These are phyloP conservation scores for Eutolmus rufibarbis DNA, from an alignment of 2,888 invertebrate species.

Conservation along the genomic window DNA sequence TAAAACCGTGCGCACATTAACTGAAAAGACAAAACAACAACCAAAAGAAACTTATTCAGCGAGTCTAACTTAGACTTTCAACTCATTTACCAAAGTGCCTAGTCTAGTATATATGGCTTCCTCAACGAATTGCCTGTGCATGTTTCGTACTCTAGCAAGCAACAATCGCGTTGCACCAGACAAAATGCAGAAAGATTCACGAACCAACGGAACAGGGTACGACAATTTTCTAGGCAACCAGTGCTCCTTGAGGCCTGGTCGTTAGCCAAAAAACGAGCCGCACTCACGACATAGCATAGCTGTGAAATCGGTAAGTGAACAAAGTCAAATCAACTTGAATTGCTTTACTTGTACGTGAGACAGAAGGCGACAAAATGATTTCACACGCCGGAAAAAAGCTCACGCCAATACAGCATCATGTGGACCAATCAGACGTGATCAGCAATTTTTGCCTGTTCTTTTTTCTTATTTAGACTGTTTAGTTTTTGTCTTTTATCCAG, in stretches of 20 bases:
- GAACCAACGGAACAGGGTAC: not conserved
- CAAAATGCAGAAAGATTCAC: not conserved
- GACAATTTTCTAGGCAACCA: not conserved
- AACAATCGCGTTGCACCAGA: not conserved
- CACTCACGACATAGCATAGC: not conserved
- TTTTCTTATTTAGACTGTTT: not conserved
- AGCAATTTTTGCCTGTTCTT: not conserved
- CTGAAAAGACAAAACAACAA: not conserved
- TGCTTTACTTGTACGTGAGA: not conserved
- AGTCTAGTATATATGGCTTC: not conserved
- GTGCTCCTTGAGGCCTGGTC: not conserved
- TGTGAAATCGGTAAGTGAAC: not conserved
- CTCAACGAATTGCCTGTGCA: not conserved
- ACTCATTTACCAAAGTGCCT: slow-evolving; percentile 1
- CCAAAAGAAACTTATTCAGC: not conserved
- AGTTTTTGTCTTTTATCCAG: not conserved
- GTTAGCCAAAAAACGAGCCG: not conserved
- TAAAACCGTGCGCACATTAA: not conserved
- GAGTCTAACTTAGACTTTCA: not conserved
- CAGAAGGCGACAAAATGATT: slow-evolving; percentile 3
- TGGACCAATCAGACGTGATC: slow-evolving; percentile 36
- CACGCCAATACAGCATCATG: slow-evolving; percentile 14
- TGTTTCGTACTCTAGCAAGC: not conserved
- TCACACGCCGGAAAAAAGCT: slow-evolving; percentile 8
- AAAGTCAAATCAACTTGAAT: slow-evolving; percentile 6